Evolutionary conservation across 2,113 vertebrate genomes (phyloP).

Genomic region (Grammomys surdaster): DNA sequence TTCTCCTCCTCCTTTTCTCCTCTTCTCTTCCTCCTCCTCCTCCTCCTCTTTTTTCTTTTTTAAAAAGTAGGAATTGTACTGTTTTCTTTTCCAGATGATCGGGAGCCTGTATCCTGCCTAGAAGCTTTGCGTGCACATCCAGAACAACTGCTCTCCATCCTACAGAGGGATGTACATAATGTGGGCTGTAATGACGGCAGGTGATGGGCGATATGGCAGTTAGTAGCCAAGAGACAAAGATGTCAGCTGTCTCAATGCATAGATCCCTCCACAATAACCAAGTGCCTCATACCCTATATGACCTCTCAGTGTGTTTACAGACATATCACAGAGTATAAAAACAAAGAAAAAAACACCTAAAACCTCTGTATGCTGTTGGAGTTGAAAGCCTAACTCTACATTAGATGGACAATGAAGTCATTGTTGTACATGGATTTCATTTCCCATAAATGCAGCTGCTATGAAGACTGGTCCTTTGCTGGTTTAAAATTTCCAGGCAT

Average conservation of each 20-base stretch:
- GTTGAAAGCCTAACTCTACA: not conserved
- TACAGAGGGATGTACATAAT: too few species aligned
- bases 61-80: not conserved
- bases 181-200: not conserved
- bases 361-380: not conserved
- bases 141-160: not conserved
- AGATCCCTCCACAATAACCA: not conserved
- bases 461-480: not conserved
- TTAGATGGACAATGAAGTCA: not conserved
- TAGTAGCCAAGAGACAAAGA: not conserved
- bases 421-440: not conserved
- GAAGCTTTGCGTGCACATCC: not conserved
- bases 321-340: too few species aligned
- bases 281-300: not conserved
- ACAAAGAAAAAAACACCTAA: not conserved
- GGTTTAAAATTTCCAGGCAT: not conserved
- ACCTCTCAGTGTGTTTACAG: too few species aligned
- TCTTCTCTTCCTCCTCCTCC: too few species aligned
- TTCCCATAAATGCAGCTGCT: not conserved
- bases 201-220: not conserved
- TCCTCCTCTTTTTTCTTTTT: not conserved
- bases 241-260: not conserved
- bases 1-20: too few species aligned
- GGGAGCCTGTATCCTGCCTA: not conserved
- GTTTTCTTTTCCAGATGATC: not conserved